Evolutionary conservation across 2,113 vertebrate species (phyloP).

Genomic region (Acinonyx jubatus): DNA sequence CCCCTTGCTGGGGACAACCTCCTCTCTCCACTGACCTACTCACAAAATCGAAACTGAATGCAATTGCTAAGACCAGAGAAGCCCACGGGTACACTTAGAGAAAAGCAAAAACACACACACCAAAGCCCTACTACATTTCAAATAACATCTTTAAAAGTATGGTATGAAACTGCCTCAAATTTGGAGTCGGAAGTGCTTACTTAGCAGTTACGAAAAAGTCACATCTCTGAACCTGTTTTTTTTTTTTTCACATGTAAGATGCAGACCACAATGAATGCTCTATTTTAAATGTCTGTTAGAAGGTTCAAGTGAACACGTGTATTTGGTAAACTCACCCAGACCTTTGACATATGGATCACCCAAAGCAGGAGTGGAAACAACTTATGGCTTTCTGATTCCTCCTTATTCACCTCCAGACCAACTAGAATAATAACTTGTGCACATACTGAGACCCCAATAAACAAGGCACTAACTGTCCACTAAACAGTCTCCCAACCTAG

Average conservation of each 20-base stretch:
- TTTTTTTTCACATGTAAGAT: neutral
- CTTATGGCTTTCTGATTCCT: too few relatives aligned
- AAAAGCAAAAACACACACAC: neutral
- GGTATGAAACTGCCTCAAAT: neutral
- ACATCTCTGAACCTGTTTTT: neutral
- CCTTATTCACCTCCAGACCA: neutral
- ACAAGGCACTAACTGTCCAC: neutral
- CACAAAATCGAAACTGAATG: neutral
- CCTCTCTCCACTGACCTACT: neutral
- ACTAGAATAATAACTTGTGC: neutral
- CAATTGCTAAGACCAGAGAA: neutral
- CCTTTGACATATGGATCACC: neutral
- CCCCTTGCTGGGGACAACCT: neutral
- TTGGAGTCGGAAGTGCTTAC: neutral
- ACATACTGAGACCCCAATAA: neutral
- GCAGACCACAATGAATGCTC: neutral
- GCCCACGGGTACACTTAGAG: neutral
- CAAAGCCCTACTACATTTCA: neutral
- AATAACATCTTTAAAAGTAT: neutral
- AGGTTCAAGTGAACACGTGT: neutral
- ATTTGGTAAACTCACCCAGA: neutral
- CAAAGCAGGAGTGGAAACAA: neutral
- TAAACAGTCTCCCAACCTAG: neutral
- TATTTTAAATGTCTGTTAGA: neutral
- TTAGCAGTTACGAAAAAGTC: neutral